Evolutionary conservation across 1,140 invertebrate species (phyloP), one percentile per base, ranked within the genome.

Genomic region (Trichoplusia ni): DNA sequence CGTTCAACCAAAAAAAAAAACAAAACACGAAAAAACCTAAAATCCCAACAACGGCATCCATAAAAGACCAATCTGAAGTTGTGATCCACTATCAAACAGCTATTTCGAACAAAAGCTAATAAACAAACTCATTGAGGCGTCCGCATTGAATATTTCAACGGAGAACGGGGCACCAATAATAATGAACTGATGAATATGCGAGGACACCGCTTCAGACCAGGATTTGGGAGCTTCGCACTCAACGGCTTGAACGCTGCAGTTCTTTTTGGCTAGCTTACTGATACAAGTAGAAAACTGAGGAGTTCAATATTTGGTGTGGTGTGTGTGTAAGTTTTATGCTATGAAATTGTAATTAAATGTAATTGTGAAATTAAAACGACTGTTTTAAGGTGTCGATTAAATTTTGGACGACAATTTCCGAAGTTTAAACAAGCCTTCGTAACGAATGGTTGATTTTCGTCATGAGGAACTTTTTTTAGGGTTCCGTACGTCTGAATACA

Each of bases 121-220:
- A 74, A 72, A 63, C 73, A 67, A 58, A 31, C 25, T 58, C 37
- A 58, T 58, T 44, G 54, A 31, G 14, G 25, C 38, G 25, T 29
- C 38, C 54, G 38, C 54, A 58, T 42, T 78, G 75, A 71, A 80
- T 67, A 75, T 77, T 77, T 72, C 58, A 71, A 38, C 23, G 51
- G 11, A 61, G 49, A 35, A 49, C 70, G 69, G 69, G 60, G 18
- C 64, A 67, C 69, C 65, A 70, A 78, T 78, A 78, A 81, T 76
- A 81, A 81, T 76, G 70, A 76, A 40, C 69, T 74, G 69, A 78
- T 81, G 76, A 81, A 81, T 77, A 81, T 81, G 73, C 78, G 75
- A 73, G 63, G 67, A 58, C 71, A 70, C 51, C 64, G 40, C 44
- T 31, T 11, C 8, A 19, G 49, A 29, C 37, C 31, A 42, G 42